Base-by-base conservation (phyloP, 2,888 invertebrate genomes). In the Ochropleura leucogaster region DNA sequence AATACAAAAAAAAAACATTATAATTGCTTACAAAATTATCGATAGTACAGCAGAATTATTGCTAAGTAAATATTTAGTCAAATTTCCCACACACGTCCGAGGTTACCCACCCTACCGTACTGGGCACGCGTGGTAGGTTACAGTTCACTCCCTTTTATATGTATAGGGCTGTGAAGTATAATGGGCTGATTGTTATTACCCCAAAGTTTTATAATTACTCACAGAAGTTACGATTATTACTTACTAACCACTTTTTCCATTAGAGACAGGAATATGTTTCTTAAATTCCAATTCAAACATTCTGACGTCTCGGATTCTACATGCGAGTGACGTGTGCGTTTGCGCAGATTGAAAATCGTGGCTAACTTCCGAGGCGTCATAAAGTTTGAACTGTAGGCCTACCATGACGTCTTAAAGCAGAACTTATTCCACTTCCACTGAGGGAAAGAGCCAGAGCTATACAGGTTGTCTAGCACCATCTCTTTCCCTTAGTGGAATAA, bases 31-130 rank as follows among this genome's bases (percentile, higher is more conserved):
- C 6, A 69, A 80, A 72, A 66, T 57, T 65, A 75, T 8, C 20
- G 53, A 69, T 46, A 49, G n/a, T 72, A 57, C 68, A 79, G 68
- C 74, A 68, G 14, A 73, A 59, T 76, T 82, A 78, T 79, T 75
- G 83, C 68, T 77, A 77, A 69, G 46, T 65, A 42, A 7, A 59
- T 30, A 66, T 78, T 59, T 69, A 14, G 8, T 73, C 3, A 57
- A 10, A 47, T 20, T 47, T 44, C n/a, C 44, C n/a, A 12, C 44
- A 20, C 3, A 60, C n/a, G 42, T 44, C 10, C 12, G 0, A n/a
- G 42, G 57, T 14, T 42, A 60, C 6, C 12, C n/a, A 12, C 7
- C 14, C n/a, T 14, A 7, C 59, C 30, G 57, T 8, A 8, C 8
- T 57, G 20, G 57, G 30, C 57, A 6, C 7, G n/a, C 62, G 44